Evolutionary conservation across 2,797 vertebrate genomes (phyloP), one percentile per base, ranked within the genome.

Genomic region (Malurus leucopterus): DNA sequence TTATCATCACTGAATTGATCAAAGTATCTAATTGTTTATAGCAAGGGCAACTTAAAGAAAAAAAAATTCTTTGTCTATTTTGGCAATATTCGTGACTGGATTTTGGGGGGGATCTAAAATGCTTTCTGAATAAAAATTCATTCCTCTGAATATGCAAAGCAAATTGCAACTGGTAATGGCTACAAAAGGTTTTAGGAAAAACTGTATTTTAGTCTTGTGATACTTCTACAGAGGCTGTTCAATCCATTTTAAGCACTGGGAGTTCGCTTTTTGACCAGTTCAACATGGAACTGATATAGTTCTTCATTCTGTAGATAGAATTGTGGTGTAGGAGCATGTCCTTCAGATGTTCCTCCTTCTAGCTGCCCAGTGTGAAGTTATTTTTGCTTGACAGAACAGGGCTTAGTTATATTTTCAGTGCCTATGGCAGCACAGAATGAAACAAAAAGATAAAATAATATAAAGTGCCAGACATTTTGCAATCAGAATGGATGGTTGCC

Each of bases 401-500:
- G 9, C 9, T 79, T 73, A 73, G 54, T 88, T 83, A 30, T 22
- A 38, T 86, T 91, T 91, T 92, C 59, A 55, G 47, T 69, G 80
- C 70, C 8, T 24, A 55, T 13, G 51, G 74, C 73, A 80, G 23
- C 0, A 0, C 32, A 70, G 50, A 85, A 32, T 80, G 76, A 83
- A 92, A 91, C 30, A 47, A 87, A 61, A 30, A 89, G n/a, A 79
- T 57, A 84, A 90, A 81, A 69, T 64, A 84, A 71, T 53, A 63
- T 29, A 23, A 89, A 77, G 21, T 47, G 38, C 15, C 67, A 43
- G 36, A 7, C 14, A 29, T 80, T 68, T 89, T 81, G 47, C 47
- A 76, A 71, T 58, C 11, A 38, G 27, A 74, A 80, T 38, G 74
- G 4, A 46, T 75, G 53, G 73, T 72, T 78, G n/a, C 59, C 49